Evolutionary conservation across 2,113 vertebrate genomes (phyloP).

Genomic region (Ciconia boyciana): DNA sequence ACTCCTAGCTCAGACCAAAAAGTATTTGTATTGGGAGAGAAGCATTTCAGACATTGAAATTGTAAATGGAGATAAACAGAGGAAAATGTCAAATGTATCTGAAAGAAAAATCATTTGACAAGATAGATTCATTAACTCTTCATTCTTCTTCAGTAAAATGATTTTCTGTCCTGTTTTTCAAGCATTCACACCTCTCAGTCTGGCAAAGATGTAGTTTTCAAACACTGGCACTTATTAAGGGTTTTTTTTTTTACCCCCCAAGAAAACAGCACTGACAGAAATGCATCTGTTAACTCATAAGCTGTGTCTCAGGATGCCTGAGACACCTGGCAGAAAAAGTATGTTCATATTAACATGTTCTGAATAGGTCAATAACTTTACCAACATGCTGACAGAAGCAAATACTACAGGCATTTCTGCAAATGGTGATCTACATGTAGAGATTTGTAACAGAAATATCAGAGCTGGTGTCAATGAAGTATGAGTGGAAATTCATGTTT

Average conservation of each 20-base stretch:
- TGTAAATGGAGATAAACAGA: not conserved
- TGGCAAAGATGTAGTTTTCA: not conserved
- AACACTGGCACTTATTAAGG: not conserved
- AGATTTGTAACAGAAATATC: not conserved
- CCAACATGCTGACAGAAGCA: not conserved
- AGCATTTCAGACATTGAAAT: not conserved
- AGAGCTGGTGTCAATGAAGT: not conserved
- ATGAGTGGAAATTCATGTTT: not conserved
- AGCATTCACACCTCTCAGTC: not conserved
- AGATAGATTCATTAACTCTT: conserved; percentile 5
- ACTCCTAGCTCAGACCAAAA: not conserved
- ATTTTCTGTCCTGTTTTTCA: conserved; percentile 5
- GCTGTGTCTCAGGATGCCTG: not conserved
- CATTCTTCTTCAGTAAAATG: not conserved
- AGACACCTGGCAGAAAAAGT: not conserved
- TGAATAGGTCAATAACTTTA: not conserved
- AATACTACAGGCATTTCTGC: not conserved
- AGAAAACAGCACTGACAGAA: not conserved
- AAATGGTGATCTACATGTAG: not conserved
- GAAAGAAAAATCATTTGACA: conserved; percentile 28
- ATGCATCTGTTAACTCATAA: not conserved
- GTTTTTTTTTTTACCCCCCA: not conserved
- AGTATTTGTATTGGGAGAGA: not conserved
- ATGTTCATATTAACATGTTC: not conserved
- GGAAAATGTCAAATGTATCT: not conserved